Percentiles rank a stretch among this genome's conserved stretches.
phyloP scores from a whole-genome alignment of 2,113 vertebrate genomes.

The Aptenodytes forsteri region DNA sequence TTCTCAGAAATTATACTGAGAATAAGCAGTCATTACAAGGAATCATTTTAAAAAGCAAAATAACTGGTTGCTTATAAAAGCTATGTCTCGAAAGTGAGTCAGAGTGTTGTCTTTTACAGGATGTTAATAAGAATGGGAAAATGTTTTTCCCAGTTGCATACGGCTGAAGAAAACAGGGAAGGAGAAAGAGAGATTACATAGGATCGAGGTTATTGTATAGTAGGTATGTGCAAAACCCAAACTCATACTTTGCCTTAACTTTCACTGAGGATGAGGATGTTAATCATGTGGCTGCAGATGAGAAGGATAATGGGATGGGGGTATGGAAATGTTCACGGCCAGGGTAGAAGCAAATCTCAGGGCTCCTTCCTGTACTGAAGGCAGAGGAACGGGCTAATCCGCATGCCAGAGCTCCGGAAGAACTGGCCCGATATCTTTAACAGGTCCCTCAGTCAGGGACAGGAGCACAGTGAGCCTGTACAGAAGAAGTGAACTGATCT shows the following conservation, averaged over 20 bases:
- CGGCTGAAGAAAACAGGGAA: background rate
- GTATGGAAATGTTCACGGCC: conserved; percentile 9
- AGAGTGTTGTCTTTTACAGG: background rate
- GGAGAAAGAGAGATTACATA: background rate
- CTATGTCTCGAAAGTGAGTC: background rate
- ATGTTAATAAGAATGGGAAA: background rate
- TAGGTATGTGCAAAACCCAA: background rate
- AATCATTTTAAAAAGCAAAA: background rate
- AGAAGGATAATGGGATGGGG: background rate
- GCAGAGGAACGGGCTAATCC: conserved; percentile 58
- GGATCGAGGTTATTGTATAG: background rate
- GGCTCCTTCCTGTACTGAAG: background rate
- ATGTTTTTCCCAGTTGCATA: background rate
- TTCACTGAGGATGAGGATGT: background rate
- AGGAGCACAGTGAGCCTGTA: background rate
- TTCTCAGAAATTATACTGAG: background rate
- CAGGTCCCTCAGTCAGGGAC: conserved; percentile 33
- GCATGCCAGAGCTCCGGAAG: conserved; percentile 53
- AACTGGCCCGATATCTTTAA: conserved; percentile 37
- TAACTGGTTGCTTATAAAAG: fast-evolving
- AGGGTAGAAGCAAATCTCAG: conserved; percentile 15
- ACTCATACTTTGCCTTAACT: background rate
- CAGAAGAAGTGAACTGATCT: background rate
- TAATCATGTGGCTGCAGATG: conserved; percentile 34
- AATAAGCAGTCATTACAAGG: background rate